Conservation (phyloP, 2,113 vertebrate genomes). For the Baryphthengus martii region DNA sequence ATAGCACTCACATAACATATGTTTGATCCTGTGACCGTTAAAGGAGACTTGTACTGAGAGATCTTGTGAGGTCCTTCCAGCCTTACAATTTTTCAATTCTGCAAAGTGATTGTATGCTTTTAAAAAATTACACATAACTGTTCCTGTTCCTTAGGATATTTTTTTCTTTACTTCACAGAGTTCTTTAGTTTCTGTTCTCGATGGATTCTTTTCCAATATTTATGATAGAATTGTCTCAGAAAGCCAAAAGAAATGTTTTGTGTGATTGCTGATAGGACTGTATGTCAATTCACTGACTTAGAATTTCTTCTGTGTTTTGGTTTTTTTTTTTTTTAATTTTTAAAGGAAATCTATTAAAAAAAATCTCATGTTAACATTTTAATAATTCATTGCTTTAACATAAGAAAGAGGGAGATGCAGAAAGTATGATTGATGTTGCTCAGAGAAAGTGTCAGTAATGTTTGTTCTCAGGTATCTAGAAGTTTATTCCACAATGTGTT, state of each 20-base stretch:
- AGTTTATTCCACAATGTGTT: background rate
- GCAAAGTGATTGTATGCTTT: background rate
- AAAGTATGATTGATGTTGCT: background rate
- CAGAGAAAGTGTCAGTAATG: background rate
- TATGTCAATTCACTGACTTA: background rate
- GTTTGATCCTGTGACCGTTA: slow-evolving; percentile 6
- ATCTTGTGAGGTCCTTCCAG: slow-evolving; percentile 41
- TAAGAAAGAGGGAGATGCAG: background rate
- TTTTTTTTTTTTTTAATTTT: background rate
- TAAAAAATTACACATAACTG: background rate
- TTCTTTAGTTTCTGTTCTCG: background rate
- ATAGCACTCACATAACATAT: background rate
- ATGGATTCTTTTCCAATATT: background rate
- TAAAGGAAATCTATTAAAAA: background rate
- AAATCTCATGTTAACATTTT: background rate
- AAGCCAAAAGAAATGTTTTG: background rate
- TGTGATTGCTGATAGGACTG: background rate
- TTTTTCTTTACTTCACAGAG: background rate
- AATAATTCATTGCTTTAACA: background rate
- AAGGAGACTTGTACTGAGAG: background rate
- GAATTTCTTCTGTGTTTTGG: background rate
- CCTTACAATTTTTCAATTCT: background rate
- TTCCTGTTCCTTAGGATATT: background rate
- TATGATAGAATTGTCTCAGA: background rate
- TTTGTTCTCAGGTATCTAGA: background rate